Evolutionary conservation across 2,113 vertebrate species (phyloP), one percentile per base, ranked within the genome.

Genomic region (Petrocephalus microphthalmus): DNA sequence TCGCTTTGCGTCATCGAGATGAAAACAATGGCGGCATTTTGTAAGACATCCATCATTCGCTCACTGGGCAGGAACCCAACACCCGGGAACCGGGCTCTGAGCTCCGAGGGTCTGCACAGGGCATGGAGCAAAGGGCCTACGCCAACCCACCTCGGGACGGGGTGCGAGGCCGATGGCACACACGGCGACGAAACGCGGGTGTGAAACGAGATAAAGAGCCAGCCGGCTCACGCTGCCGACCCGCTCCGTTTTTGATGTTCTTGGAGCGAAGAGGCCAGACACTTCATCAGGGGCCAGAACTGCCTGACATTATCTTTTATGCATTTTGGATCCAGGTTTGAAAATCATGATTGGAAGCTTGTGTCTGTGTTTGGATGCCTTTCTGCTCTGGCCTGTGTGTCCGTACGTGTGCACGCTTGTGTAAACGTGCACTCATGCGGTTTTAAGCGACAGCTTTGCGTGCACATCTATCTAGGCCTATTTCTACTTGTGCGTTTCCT

Each of bases 1-100:
- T 19, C 85, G 86, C 86, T 89, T 91, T 91, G 42, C 89, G 91
- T 90, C 92, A 92, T 92, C 19, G 89, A 88, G 88, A 93, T 92
- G 91, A 93, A 89, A 89, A 92, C 91, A 57, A 88, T 89, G 90
- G 92, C 89, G 6, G 54, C 51, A 7, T 47, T 83, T 47, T 49
- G 8, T 47, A 60, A 19, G 33, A 83, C 25, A 54, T 88, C 33
- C 47, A 82, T 42, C 71, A 53, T 78, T 4, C 49, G 29, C 10
- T 87, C 29, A 13, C 33, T 17, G 22, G 20, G 33, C 4, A n/a
- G 10, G 25, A 82, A 37, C 25, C 22, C 25, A 15, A 53, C 49
- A 20, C 49, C 2, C 15, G 4, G 29, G n/a, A 85, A 33, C 25
- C 2, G 7, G 49, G 49, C 49, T 85, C 52, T 42, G 29, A 4